phyloP scores from a whole-genome alignment of 2,888 invertebrate species.

The Octodonta nipae region DNA sequence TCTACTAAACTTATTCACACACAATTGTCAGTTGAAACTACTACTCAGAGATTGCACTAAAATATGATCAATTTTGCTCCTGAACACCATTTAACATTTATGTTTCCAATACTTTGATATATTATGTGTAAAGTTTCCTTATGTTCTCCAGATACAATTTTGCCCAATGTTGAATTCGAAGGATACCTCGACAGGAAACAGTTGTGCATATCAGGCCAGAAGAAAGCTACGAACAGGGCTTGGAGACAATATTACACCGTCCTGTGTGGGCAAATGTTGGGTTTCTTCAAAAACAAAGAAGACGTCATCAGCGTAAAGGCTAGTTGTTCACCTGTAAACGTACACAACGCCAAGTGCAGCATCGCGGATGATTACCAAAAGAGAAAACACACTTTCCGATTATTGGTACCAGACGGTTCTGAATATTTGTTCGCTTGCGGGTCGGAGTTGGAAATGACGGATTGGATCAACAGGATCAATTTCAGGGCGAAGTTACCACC shows the following conservation, averaged over 20 bases:
- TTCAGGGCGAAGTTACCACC: slow-evolving; percentile 89
- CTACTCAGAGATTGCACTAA: not conserved
- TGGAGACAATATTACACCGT: slow-evolving; percentile 95
- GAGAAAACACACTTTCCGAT: slow-evolving; percentile 82
- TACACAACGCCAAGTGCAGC: slow-evolving; percentile 65
- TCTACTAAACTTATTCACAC: not conserved
- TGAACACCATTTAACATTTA: no score
- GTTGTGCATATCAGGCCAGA: slow-evolving; percentile 82
- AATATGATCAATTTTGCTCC: no score
- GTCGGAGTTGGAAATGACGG: slow-evolving; percentile 60
- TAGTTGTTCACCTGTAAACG: slow-evolving; percentile 72
- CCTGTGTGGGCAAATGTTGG: slow-evolving; percentile 88
- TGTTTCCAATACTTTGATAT: no score
- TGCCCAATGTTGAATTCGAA: slow-evolving; percentile 86
- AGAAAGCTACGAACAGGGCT: slow-evolving; percentile 84
- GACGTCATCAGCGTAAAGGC: slow-evolving; percentile 83
- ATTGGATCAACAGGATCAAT: slow-evolving; percentile 83
- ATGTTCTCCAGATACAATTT: slow-evolving; percentile 41
- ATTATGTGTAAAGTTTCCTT: no score
- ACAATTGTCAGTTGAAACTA: not conserved
- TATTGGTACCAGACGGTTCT: slow-evolving; percentile 77
- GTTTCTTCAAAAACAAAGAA: slow-evolving; percentile 92
- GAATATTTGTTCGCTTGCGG: slow-evolving; percentile 81
- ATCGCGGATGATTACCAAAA: slow-evolving; percentile 90
- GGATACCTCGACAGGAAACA: slow-evolving; percentile 88